Conservation (phyloP, 2,797 vertebrate species). For the Myotis daubentonii region DNA sequence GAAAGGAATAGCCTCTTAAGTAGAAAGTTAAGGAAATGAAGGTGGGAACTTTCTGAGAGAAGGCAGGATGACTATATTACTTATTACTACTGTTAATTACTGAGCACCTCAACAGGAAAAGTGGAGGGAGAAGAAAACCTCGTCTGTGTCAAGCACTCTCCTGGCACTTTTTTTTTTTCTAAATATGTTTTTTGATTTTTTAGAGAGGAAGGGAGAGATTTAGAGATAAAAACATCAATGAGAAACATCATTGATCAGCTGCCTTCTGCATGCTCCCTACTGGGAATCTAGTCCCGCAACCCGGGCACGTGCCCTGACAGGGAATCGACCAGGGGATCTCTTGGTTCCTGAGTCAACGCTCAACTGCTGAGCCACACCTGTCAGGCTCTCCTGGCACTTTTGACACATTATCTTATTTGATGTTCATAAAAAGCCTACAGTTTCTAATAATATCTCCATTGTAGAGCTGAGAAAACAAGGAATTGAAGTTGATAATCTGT, state of each 20-base stretch:
- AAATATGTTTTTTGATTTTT: no score
- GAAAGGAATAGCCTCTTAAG: not conserved
- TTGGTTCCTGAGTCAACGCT: no score
- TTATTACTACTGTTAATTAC: not conserved
- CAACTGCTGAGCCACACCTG: no score
- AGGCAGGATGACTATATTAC: not conserved
- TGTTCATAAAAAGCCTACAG: constrained; percentile 22
- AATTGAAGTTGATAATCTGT: not conserved
- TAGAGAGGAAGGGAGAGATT: no score
- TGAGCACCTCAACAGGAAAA: not conserved
- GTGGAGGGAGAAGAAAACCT: not conserved
- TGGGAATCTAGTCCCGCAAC: no score
- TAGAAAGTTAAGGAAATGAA: not conserved
- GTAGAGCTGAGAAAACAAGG: constrained; percentile 8
- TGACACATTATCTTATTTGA: constrained; percentile 15
- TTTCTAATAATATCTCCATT: not conserved
- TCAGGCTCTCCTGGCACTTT: not conserved
- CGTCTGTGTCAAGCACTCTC: not conserved
- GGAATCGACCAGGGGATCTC: no score
- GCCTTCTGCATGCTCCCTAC: no score
- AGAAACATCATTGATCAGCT: no score
- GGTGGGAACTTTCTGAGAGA: not conserved
- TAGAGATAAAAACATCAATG: no score
- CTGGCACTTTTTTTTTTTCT: not conserved
- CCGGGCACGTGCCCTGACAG: no score